Conservation (phyloP, 1,140 invertebrate genomes). For the Diuraphis noxia region DNA sequence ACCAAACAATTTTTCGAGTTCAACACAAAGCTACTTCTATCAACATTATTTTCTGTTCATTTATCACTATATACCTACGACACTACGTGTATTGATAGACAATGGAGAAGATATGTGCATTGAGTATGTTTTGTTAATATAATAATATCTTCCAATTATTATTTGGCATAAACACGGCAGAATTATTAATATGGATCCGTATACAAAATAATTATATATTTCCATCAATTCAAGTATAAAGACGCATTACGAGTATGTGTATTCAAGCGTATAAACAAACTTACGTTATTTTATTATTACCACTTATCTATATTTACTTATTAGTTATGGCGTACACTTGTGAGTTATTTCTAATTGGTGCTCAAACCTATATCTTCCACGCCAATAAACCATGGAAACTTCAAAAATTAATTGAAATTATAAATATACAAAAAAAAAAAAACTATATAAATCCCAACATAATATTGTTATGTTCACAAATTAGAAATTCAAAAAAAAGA, state of each 20-base stretch:
- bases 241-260: neutral
- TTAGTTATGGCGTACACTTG: neutral
- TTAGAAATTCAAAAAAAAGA: neutral
- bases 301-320: neutral
- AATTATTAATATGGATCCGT: neutral
- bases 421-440: neutral
- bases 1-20: neutral
- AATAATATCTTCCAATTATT: constrained; percentile 6
- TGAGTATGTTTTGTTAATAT: constrained; percentile 6
- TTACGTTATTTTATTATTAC: constrained; percentile 1
- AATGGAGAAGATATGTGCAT: neutral
- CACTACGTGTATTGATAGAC: neutral
- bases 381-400: neutral
- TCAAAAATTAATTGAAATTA: neutral
- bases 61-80: neutral
- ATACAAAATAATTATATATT: constrained; percentile 10
- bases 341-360: neutral
- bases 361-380: neutral
- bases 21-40: neutral
- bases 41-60: neutral
- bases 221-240: neutral
- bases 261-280: neutral
- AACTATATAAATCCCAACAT: neutral
- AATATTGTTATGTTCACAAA: neutral
- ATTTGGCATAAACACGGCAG: neutral